Base-by-base conservation (phyloP, 2,888 invertebrate genomes). In the Noctua pronuba region DNA sequence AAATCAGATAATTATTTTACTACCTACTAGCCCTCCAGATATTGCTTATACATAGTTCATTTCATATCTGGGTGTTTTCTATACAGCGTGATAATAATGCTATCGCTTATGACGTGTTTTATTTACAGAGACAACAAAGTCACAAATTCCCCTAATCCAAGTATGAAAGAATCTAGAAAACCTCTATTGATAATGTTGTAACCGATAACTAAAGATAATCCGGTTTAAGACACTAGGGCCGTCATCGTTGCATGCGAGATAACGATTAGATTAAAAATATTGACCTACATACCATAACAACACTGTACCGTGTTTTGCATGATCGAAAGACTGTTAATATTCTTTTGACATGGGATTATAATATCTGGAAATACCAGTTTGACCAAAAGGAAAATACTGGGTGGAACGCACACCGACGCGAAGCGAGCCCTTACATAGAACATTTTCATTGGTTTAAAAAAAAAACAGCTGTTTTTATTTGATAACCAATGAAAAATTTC, bases 211-310 rank as follows among this genome's bases (percentile, higher is more conserved):
- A 11, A 62, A 83, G 49, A 79, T 84, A 64, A 86, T 67, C 31
- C 28, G 58, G 52, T 58, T 62, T 70, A 66, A 81, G 64, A 68
- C 58, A 64, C 66, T 60, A 66, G 35, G 44, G 4, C 46, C 21
- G 46, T 66, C 66, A 75, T 64, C 66, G 49, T 64, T 79, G 41
- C 64, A 77, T 55, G 73, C 35, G 31, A 82, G 76, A 74, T 84
- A 86, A 18, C 60, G 89, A 85, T 88, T 71, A 81, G 82, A 86
- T 80, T 69, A 77, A 73, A 38, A 75, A 28, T 78, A 73, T 70
- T 83, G 88, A 86, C 88, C 89, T 64, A 88, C 46, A 79, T 89
- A 71, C 31, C 16, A 62, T 75, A 62, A 67, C 31, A 70, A 71
- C 6, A 46, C 16, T 58, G 28, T 28, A 49, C 6, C 31, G 55